Base-by-base conservation (phyloP, 2,888 invertebrate genomes). In the Acanthosepion esculentum region DNA sequence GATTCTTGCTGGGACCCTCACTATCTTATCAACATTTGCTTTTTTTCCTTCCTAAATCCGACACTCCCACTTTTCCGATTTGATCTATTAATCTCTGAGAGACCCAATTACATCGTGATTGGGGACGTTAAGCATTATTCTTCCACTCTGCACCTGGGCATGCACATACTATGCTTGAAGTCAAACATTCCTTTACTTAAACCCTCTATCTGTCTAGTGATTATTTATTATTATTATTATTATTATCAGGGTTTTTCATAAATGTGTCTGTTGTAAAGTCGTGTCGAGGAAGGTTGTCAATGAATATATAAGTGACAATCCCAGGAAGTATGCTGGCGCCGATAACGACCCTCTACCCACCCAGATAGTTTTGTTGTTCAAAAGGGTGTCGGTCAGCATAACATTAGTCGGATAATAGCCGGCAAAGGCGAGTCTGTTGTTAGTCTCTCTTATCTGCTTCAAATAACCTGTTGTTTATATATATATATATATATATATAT, bases 401-500 rank as follows among this genome's bases (percentile, higher is more conserved):
- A 78, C n/a, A 78, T 78, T 78, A 78, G n/a, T n/a, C n/a, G n/a
- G 78, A 78, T 78, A 33, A 78, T 78, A n/a, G n/a, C 10, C 78
- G 10, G 59, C 23, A 59, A 20, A 59, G 59, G 23, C 59, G 23
- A 59, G 59, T 59, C 23, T 20, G 59, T 23, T 59, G 59, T 59
- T 23, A 59, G n/a, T 12, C 18, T 15, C 78, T 78, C 78, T 78
- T 78, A 78, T 78, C 78, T 33, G 78, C 78, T 29, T 23, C 64
- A 5, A n/a, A 18, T 78, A n/a, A 59, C 23, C 59, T 26, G 23
- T 59, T 59, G 23, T 78, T 33, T 18, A 78, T 33, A 59, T 78
- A 78, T 78, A 78, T 78, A 78, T n/a, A 78, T 78, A 78, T 78
- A 78, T 78, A 78, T 78, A 78, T 78, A 78, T 78, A 78, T 78